Evolutionary conservation across 2,113 vertebrate species (phyloP).

Genomic region (Malurus elegans): DNA sequence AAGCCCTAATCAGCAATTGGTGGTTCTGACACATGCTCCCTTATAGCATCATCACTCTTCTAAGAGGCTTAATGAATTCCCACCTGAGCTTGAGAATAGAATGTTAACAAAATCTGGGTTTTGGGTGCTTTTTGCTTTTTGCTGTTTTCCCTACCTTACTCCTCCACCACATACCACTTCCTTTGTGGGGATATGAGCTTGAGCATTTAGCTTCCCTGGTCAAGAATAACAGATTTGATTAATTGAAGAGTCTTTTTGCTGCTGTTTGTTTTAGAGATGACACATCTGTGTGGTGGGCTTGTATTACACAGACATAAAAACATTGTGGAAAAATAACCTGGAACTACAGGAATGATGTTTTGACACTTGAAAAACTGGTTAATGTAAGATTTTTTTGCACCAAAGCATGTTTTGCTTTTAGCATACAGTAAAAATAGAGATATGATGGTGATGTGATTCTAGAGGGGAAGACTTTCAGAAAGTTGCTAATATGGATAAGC

Average conservation of each 20-base stretch:
- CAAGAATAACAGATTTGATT: not conserved
- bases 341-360: not conserved
- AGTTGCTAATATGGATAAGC: not conserved
- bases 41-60: not conserved
- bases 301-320: not conserved
- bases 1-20: rapidly evolving
- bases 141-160: not conserved
- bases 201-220: not conserved
- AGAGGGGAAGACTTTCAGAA: not conserved
- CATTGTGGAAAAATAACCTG: not conserved
- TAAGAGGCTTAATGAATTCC: not conserved
- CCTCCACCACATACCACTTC: not conserved
- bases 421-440: not conserved
- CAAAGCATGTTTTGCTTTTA: not conserved
- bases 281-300: not conserved
- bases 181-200: not conserved
- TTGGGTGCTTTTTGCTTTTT: not conserved
- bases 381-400: not conserved
- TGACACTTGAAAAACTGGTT: not conserved
- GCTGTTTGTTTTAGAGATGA: not conserved
- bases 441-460: not conserved
- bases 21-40: not conserved
- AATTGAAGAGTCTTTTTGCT: not conserved
- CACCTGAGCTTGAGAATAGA: not conserved
- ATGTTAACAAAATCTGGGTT: not conserved